phyloP scores from a whole-genome alignment of 2,888 invertebrate genomes.

The Thumatha senex region DNA sequence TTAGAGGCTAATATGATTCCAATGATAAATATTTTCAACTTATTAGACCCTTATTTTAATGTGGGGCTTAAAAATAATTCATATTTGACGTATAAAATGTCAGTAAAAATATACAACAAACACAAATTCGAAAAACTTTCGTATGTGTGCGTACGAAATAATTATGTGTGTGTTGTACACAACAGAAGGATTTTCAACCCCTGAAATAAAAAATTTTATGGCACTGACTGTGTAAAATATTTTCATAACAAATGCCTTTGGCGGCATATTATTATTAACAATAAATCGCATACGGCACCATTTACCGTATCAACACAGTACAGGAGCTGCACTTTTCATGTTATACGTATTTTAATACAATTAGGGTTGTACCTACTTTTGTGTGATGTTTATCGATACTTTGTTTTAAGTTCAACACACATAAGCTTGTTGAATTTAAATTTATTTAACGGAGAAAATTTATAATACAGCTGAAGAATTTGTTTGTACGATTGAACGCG shows the following conservation, averaged over 20 bases:
- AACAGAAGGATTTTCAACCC: conserved; percentile 3
- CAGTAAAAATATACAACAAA: too few relatives aligned
- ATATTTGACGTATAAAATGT: too few relatives aligned
- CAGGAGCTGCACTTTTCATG: conserved; percentile 5
- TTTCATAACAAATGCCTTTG: conserved; percentile 68
- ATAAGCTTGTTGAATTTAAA: too few relatives aligned
- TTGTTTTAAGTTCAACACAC: neutral
- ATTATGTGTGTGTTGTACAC: too few relatives aligned
- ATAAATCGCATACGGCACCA: conserved; percentile 62
- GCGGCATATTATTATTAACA: conserved; percentile 60
- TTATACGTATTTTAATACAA: conserved; percentile 2
- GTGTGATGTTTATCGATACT: conserved; percentile 1
- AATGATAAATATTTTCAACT: too few relatives aligned
- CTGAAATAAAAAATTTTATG: conserved; percentile 49
- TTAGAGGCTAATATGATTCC: too few relatives aligned
- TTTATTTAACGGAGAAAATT: too few relatives aligned
- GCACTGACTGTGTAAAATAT: conserved; percentile 56
- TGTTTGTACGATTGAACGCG: too few relatives aligned
- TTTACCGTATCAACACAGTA: conserved; percentile 49
- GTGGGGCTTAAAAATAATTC: too few relatives aligned
- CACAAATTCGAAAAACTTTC: neutral
- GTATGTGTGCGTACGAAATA: neutral
- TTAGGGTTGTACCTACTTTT: neutral
- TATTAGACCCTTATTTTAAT: too few relatives aligned
- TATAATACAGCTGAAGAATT: too few relatives aligned